Evolutionary conservation across 1,140 invertebrate species (phyloP), one percentile per base, ranked within the genome.

Genomic region (Habropoda laboriosa): DNA sequence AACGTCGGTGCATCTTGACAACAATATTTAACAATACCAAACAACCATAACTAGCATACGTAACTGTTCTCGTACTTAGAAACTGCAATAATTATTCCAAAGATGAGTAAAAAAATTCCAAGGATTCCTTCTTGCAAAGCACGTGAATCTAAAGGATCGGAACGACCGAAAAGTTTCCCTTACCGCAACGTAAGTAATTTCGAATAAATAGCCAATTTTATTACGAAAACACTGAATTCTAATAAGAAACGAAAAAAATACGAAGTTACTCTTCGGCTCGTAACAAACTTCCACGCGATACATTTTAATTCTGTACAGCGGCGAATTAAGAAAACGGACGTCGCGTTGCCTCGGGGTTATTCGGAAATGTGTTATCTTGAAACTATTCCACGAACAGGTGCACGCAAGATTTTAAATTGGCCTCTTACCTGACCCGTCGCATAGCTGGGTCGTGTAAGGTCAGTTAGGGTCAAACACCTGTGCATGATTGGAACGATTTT

Each of bases 391-490:
- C 64, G 70, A 70, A 68, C 63, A 61, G 68, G 61, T 40, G 66
- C 75, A 64, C 58, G 67, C 77, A 68, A 67, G 68, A 73, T 82
- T 82, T 63, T 79, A 67, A 66, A 82, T 78, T 49, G 61, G 79
- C 67, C 68, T 72, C 67, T 72, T 63, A 77, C 40, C 64, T 60
- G 67, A 79, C 53, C n/a, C 24, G 27, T 40, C 35, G 30, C 32
- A 58, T 21, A 61, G 30, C 73, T 32, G 49, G 72, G 45, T 70
- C 74, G 66, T n/a, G 64, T 71, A 61, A 79, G 80, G 80, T 81
- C 75, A 81, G 75, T 81, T 73, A 66, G 67, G 80, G 75, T 81
- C 80, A 79, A 81, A 30, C 40, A 73, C 76, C 75, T 76, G 60
- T 8, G 47, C 57, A 40, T 35, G 18, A 27, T 57, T 24, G 12